Percentiles rank a stretch among this genome's conserved stretches.
phyloP scores from a whole-genome alignment of 2,113 vertebrate species.

The Alectura lathami region DNA sequence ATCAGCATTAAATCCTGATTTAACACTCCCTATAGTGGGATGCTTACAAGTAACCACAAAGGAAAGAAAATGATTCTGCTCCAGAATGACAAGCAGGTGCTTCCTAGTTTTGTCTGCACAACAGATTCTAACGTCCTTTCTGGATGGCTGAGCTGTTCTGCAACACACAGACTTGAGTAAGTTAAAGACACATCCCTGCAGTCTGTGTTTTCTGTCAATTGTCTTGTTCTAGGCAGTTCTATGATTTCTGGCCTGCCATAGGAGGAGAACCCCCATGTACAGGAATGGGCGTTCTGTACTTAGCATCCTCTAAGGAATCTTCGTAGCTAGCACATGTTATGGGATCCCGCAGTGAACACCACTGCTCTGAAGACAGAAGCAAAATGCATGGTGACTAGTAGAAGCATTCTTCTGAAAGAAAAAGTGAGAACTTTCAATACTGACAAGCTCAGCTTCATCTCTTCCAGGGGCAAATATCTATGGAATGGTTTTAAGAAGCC shows the following conservation, averaged over 20 bases:
- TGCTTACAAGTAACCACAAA: neutral
- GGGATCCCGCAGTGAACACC: accelerated
- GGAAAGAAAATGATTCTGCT: neutral
- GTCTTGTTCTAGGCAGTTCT: neutral
- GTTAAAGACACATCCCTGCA: neutral
- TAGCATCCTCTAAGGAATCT: neutral
- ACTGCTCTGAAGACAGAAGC: neutral
- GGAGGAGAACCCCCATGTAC: neutral
- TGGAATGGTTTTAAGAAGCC: neutral
- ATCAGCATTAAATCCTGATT: neutral
- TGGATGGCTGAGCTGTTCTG: neutral
- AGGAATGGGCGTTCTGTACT: neutral
- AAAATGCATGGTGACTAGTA: neutral
- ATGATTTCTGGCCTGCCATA: neutral
- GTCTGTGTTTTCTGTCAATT: neutral
- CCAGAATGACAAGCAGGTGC: neutral
- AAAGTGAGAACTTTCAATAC: neutral
- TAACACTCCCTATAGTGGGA: neutral
- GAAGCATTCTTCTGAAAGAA: neutral
- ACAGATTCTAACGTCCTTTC: neutral
- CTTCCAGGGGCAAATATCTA: neutral
- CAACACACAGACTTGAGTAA: neutral
- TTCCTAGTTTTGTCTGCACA: neutral
- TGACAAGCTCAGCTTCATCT: neutral
- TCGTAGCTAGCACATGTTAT: accelerated